These are phyloP conservation scores for Hemaris fuciformis DNA, from an alignment of 2,888 invertebrate species.

Conservation along the genomic window DNA sequence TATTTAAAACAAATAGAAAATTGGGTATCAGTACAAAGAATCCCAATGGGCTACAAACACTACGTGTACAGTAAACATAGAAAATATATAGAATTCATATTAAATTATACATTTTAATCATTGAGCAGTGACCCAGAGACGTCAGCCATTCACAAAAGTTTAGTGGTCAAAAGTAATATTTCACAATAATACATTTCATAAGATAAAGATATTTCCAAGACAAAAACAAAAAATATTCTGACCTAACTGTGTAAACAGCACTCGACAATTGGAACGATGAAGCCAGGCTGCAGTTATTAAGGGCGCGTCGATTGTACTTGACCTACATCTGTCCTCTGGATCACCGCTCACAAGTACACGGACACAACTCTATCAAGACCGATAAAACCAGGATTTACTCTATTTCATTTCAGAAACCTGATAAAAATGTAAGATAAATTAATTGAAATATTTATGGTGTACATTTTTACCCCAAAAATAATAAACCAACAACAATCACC, in stretches of 20 bases:
- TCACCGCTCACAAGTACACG: neutral
- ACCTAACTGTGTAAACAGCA: neutral
- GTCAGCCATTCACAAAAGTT: neutral
- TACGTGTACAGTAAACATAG: conserved; percentile 25
- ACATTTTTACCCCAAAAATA: neutral
- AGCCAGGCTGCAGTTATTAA: neutral
- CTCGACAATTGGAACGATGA: neutral
- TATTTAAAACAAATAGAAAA: conserved; percentile 61
- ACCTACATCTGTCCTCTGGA: neutral
- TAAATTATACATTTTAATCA: neutral
- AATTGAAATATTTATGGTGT: neutral
- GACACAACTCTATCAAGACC: conserved; percentile 14
- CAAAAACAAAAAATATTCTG: neutral
- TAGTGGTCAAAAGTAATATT: too few species aligned
- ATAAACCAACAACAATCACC: neutral
- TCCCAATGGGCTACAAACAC: conserved; percentile 22
- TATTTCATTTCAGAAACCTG: neutral
- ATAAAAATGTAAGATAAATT: too few species aligned
- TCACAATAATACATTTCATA: neutral
- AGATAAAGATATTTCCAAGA: too few species aligned
- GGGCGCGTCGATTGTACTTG: neutral
- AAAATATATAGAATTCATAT: conserved; percentile 27
- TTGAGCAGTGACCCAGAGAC: neutral
- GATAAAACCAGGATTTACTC: neutral
- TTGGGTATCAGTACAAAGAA: conserved; percentile 36